Conservation (phyloP, 2,113 vertebrate genomes). For the Petroica traversi region DNA sequence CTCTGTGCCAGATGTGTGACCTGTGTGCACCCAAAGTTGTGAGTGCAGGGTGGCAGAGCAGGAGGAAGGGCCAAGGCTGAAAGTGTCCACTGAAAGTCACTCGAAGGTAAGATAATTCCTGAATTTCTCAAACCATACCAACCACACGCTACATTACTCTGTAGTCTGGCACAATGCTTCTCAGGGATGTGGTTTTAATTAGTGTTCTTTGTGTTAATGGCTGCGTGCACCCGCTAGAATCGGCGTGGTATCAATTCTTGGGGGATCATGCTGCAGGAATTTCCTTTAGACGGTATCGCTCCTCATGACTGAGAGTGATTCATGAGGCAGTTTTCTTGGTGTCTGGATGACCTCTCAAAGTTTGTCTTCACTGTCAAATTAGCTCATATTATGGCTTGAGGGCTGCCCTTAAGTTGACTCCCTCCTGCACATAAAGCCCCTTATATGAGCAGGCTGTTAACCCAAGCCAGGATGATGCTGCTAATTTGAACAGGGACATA, state of each 20-base stretch:
- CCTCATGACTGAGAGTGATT: constrained; percentile 37
- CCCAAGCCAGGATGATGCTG: neutral
- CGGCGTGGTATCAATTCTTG: neutral
- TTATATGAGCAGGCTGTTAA: constrained; percentile 38
- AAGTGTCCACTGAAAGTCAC: neutral
- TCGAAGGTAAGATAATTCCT: neutral
- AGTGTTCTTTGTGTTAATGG: neutral
- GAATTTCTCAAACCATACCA: neutral
- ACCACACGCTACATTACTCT: neutral
- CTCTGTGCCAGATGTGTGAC: neutral
- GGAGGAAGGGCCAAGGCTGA: neutral
- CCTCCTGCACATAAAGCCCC: constrained; percentile 45
- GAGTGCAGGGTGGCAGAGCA: neutral
- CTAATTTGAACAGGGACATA: neutral
- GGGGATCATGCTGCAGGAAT: constrained; percentile 34
- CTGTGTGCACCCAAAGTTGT: neutral
- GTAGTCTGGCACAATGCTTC: neutral
- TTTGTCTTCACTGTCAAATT: constrained; percentile 64
- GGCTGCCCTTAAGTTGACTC: constrained; percentile 59
- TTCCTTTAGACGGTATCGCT: constrained; percentile 7
- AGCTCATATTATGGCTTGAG: constrained; percentile 36
- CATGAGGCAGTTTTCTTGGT: constrained; percentile 20
- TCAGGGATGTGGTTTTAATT: constrained; percentile 32
- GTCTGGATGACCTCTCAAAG: constrained; percentile 56
- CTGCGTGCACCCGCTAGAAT: neutral